Conservation (phyloP, 1,140 invertebrate genomes). For the Cydia strobilella region DNA sequence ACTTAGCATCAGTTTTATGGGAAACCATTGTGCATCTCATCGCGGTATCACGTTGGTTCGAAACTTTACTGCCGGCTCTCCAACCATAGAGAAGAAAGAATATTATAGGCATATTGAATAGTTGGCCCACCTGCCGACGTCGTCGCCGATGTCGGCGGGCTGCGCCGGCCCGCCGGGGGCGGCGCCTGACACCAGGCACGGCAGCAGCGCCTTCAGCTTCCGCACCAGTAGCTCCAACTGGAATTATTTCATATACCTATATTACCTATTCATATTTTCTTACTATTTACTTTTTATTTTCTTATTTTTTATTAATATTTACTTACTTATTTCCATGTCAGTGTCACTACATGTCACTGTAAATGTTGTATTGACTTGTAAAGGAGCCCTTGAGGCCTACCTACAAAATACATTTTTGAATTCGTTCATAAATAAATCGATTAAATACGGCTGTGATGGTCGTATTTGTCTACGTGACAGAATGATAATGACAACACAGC, state of each 20-base stretch:
- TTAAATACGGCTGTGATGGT: not conserved
- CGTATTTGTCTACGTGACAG: no score
- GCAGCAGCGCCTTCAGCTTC: conserved; percentile 60
- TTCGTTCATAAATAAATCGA: no score
- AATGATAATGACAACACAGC: no score
- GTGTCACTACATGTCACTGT: not conserved
- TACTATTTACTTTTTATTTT: no score
- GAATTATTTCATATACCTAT: not conserved
- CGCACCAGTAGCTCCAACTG: conserved; percentile 58
- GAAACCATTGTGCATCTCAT: no score
- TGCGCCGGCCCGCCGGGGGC: conserved; percentile 39
- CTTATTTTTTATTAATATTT: no score
- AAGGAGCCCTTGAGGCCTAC: not conserved
- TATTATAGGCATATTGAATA: no score
- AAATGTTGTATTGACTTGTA: not conserved
- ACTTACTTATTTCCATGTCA: no score
- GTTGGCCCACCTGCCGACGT: conserved; percentile 66
- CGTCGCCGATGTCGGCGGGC: conserved; percentile 59
- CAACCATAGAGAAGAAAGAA: no score
- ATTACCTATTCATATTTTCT: not conserved
- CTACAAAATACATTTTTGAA: not conserved
- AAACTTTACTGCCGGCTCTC: no score
- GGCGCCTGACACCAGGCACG: conserved; percentile 57
- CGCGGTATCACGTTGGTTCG: no score
- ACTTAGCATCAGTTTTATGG: no score